phyloP scores from a whole-genome alignment of 2,797 vertebrate genomes.

The Danio tinwini region DNA sequence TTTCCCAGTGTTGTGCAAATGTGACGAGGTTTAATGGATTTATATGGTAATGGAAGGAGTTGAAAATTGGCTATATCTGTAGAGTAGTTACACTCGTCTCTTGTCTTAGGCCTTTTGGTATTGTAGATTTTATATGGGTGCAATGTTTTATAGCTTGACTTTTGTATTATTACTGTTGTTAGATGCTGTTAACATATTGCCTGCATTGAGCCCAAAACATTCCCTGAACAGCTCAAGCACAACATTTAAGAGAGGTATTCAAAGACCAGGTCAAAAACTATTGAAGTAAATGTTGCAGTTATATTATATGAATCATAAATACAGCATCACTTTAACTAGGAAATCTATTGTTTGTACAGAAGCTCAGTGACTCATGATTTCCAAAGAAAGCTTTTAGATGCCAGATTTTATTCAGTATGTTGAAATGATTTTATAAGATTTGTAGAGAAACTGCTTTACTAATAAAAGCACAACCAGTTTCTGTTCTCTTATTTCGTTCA shows the following conservation, averaged over 20 bases:
- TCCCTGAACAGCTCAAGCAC: not conserved
- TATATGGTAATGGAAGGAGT: slow-evolving; percentile 19
- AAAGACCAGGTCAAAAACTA: not conserved
- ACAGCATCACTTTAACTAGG: slow-evolving; percentile 33
- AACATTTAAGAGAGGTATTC: not conserved
- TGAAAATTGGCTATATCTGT: slow-evolving; percentile 10
- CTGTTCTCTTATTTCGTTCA: not conserved
- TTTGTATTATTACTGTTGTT: not conserved
- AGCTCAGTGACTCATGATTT: slow-evolving; percentile 44
- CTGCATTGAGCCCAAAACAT: not conserved
- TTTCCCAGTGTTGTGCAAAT: not conserved
- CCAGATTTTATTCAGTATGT: slow-evolving; percentile 18
- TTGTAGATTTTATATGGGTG: not conserved
- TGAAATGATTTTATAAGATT: slow-evolving; percentile 33
- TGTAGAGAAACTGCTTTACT: slow-evolving; percentile 65
- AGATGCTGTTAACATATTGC: not conserved
- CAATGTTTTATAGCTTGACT: not conserved
- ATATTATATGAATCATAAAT: not conserved
- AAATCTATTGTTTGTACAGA: slow-evolving; percentile 53
- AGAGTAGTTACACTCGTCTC: not conserved
- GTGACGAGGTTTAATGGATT: not conserved
- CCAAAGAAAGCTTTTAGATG: slow-evolving; percentile 31
- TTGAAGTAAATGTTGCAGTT: not conserved
- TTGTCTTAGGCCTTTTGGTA: slow-evolving; percentile 2
- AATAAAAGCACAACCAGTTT: slow-evolving; percentile 66